Evolutionary conservation across 2,888 invertebrate genomes (phyloP).

Genomic region (Drosophila niveifrons): DNA sequence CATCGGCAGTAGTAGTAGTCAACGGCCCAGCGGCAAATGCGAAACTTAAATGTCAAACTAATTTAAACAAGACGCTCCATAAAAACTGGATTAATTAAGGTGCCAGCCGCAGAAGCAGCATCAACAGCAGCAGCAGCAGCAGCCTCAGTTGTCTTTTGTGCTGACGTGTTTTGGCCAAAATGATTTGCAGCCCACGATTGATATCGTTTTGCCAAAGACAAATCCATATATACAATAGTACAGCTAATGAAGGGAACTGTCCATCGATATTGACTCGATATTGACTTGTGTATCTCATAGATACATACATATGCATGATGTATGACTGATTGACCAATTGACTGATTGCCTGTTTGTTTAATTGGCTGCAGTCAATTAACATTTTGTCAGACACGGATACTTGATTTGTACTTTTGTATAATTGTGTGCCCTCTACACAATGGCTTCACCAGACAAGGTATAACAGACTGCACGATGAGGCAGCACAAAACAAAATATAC

Average conservation of each 20-base stretch:
- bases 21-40: conserved; percentile 41
- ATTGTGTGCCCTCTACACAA: conserved; percentile 11
- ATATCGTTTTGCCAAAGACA: conserved; percentile 17
- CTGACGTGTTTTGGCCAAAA: conserved; percentile 38
- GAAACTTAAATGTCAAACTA: conserved; percentile 78
- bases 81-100: conserved; percentile 80
- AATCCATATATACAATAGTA: conserved; percentile 16
- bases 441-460: neutral
- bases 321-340: conserved; percentile 55
- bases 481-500: neutral
- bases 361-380: conserved; percentile 45
- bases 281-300: conserved; percentile 9
- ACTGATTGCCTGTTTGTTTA: conserved; percentile 41
- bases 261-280: conserved; percentile 24
- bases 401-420: conserved; percentile 45
- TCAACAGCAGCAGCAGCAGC: neutral
- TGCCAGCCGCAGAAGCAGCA: conserved; percentile 24
- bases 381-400: conserved; percentile 42
- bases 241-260: conserved; percentile 42
- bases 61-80: conserved; percentile 71
- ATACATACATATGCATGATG: conserved; percentile 8
- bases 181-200: conserved; percentile 38
- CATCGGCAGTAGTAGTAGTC: conserved; percentile 19
- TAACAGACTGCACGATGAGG: neutral
- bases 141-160: conserved; percentile 4